phyloP scores from a whole-genome alignment of 2,797 vertebrate genomes.

The Capromys pilorides region DNA sequence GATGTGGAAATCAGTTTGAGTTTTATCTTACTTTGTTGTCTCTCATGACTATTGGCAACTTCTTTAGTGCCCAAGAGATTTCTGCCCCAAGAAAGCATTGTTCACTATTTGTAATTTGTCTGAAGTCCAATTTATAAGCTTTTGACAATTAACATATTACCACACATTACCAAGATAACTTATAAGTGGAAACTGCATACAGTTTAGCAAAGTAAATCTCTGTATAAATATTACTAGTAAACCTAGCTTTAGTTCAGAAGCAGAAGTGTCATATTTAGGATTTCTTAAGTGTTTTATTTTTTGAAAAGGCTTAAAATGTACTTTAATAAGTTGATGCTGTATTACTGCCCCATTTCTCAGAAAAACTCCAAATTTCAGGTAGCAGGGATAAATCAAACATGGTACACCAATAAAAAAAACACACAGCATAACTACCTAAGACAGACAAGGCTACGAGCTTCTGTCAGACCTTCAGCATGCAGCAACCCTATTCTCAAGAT shows the following conservation, averaged over 20 bases:
- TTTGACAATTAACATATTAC: neutral
- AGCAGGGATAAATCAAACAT: no score
- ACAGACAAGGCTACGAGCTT: no score
- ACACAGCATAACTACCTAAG: no score
- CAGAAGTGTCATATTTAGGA: neutral
- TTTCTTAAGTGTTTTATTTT: conserved; percentile 39
- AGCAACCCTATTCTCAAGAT: no score
- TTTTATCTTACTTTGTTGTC: neutral
- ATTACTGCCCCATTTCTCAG: no score
- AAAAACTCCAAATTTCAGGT: no score
- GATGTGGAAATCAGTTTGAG: neutral
- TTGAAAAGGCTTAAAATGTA: no score
- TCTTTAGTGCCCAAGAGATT: neutral
- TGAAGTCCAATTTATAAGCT: neutral
- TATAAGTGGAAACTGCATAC: neutral
- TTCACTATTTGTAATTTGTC: neutral
- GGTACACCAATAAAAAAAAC: no score
- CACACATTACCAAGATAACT: neutral
- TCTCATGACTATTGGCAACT: neutral
- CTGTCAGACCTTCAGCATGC: no score
- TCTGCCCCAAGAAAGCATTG: neutral
- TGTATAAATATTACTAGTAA: neutral
- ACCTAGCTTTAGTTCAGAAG: neutral
- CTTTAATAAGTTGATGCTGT: no score
- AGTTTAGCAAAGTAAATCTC: conserved; percentile 40